A percentile compares a stretch with the other conserved stretches of the same genome.
Evolutionary conservation across 2,113 vertebrate species (phyloP).

Genomic region (Lycaon pictus): DNA sequence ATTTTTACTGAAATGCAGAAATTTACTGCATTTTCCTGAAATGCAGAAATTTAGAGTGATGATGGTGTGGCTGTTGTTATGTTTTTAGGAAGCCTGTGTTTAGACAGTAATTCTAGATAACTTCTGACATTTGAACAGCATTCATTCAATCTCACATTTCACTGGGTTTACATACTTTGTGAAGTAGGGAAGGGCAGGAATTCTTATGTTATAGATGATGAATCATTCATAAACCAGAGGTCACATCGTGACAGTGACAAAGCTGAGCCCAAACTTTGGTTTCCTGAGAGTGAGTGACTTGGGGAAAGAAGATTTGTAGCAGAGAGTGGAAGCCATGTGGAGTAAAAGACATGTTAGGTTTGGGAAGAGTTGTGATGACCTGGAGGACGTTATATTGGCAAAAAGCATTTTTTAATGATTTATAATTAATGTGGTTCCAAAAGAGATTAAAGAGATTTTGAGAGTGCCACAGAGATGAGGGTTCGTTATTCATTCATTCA

Average conservation of each 20-base stretch:
- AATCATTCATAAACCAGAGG: constrained; percentile 44
- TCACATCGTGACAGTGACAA: constrained; percentile 5
- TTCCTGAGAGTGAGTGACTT: constrained; percentile 38
- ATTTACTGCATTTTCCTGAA: constrained; percentile 58
- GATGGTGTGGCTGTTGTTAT: not conserved
- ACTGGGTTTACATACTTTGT: constrained; percentile 3
- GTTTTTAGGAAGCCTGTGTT: not conserved
- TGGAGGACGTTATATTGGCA: not conserved
- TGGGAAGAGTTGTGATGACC: not conserved
- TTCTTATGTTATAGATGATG: constrained; percentile 58
- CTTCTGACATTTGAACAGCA: not conserved
- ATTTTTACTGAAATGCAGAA: constrained; percentile 38
- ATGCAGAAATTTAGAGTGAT: constrained; percentile 54
- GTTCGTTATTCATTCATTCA: not conserved
- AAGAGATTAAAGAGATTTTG: constrained; percentile 17
- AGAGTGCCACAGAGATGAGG: not conserved
- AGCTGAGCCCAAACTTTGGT: constrained; percentile 1
- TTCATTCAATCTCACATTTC: constrained; percentile 15
- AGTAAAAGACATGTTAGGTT: not conserved
- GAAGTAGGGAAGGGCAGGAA: not conserved
- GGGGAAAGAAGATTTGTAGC: constrained; percentile 19
- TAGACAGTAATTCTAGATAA: constrained; percentile 27
- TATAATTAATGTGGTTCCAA: constrained; percentile 20
- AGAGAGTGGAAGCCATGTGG: constrained; percentile 15
- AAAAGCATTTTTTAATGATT: constrained; percentile 57